Percentiles rank a stretch among this genome's conserved stretches.
These are phyloP conservation scores for Eptatretus burgeri DNA, from an alignment of 2,113 vertebrate species.

Conservation along the genomic window DNA sequence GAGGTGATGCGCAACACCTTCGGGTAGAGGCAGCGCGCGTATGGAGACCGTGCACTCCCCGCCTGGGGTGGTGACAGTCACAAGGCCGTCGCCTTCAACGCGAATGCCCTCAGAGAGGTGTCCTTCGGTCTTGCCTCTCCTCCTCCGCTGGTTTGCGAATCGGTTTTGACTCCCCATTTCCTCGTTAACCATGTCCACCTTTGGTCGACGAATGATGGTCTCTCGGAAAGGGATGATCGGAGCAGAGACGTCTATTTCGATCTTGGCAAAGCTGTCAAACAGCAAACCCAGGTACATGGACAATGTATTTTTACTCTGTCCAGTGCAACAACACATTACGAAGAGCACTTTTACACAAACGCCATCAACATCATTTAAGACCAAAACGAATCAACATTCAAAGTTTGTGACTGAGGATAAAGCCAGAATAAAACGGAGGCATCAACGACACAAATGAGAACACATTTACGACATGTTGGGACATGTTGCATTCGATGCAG, in stretches of 20 bases:
- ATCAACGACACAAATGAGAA: too few relatives aligned
- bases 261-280: slow-evolving; percentile 52
- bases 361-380: neutral
- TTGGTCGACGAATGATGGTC: slow-evolving; percentile 63
- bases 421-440: too few relatives aligned
- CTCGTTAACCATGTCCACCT: slow-evolving; percentile 96
- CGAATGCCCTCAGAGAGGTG: slow-evolving; percentile 34
- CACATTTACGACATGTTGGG: too few relatives aligned
- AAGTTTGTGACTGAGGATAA: too few relatives aligned
- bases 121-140: slow-evolving; percentile 19
- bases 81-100: slow-evolving; percentile 38
- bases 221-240: slow-evolving; percentile 86
- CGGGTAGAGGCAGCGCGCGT: slow-evolving; percentile 41
- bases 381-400: neutral
- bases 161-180: slow-evolving; percentile 81
- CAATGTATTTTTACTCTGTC: too few relatives aligned
- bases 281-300: neutral
- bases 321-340: too few relatives aligned
- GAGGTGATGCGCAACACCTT: slow-evolving; percentile 38
- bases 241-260: slow-evolving; percentile 49
- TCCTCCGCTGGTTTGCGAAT: slow-evolving; percentile 71
- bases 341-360: too few relatives aligned
- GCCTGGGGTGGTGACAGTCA: slow-evolving; percentile 55
- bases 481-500: too few relatives aligned
- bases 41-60: slow-evolving; percentile 40